These are phyloP conservation scores for Ictidomys tridecemlineatus DNA, from an alignment of 2,113 vertebrate genomes.

Conservation along the genomic window DNA sequence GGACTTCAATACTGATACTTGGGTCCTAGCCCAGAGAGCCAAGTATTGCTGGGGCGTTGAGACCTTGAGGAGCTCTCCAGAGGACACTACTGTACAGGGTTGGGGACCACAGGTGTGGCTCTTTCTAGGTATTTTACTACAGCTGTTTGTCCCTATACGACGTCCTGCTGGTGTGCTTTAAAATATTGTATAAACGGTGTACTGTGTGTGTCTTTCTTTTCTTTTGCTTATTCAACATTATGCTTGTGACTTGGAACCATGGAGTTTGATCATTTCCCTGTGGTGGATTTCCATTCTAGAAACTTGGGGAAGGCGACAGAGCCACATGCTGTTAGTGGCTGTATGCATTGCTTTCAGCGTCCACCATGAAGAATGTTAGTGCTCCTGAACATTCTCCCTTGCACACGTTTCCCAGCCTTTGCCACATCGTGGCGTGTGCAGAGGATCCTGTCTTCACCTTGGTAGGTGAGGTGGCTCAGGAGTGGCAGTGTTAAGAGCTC, in stretches of 20 bases:
- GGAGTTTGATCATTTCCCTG: neutral
- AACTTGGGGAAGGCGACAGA: accelerated
- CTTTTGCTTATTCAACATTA: neutral
- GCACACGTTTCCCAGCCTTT: neutral
- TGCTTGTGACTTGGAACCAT: neutral
- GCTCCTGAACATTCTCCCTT: neutral
- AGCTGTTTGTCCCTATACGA: neutral
- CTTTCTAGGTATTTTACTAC: neutral
- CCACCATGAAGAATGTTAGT: accelerated
- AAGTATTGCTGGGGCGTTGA: accelerated
- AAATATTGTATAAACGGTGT: neutral
- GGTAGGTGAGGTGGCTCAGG: neutral
- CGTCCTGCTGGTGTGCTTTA: neutral
- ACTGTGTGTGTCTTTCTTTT: neutral
- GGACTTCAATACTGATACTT: neutral
- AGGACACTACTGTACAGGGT: neutral
- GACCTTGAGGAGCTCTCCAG: neutral
- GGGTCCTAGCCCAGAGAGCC: neutral
- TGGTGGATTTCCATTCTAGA: neutral
- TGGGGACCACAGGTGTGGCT: neutral
- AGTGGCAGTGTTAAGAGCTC: neutral
- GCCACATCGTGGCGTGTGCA: neutral
- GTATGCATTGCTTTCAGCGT: neutral
- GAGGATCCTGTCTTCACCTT: neutral
- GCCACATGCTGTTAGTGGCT: neutral